Conservation (phyloP, 2,797 vertebrate species). For the Sciaenops ocellatus region DNA sequence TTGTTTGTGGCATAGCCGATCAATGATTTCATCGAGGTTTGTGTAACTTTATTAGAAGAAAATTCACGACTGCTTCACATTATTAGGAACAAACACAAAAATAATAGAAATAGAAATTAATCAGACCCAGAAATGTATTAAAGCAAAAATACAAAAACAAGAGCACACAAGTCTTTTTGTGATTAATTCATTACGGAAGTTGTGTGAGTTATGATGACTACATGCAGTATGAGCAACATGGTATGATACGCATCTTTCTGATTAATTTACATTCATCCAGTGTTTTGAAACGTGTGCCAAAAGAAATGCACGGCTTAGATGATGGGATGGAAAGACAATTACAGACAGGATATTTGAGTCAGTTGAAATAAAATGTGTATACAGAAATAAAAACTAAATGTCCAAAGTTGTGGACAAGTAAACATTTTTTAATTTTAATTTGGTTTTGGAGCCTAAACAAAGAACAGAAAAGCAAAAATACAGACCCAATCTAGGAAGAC, state of each 20-base stretch:
- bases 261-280: background rate
- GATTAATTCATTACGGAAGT: slow-evolving; percentile 5
- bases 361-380: background rate
- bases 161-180: background rate
- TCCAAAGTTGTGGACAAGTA: background rate
- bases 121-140: slow-evolving; percentile 7
- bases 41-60: background rate
- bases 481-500: slow-evolving; percentile 43
- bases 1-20: slow-evolving; percentile 6
- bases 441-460: background rate
- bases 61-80: background rate
- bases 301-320: background rate
- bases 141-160: background rate
- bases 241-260: slow-evolving; percentile 2
- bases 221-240: slow-evolving; percentile 1
- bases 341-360: slow-evolving; percentile 1
- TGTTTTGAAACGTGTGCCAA: background rate
- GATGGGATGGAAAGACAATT: background rate
- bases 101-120: background rate
- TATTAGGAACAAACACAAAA: no score
- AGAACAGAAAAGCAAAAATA: background rate
- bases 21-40: background rate
- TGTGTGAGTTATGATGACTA: slow-evolving; percentile 2
- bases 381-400: background rate
- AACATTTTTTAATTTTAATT: background rate